Evolutionary conservation across 2,113 vertebrate species (phyloP).

Genomic region (Dipodomys stephensi): DNA sequence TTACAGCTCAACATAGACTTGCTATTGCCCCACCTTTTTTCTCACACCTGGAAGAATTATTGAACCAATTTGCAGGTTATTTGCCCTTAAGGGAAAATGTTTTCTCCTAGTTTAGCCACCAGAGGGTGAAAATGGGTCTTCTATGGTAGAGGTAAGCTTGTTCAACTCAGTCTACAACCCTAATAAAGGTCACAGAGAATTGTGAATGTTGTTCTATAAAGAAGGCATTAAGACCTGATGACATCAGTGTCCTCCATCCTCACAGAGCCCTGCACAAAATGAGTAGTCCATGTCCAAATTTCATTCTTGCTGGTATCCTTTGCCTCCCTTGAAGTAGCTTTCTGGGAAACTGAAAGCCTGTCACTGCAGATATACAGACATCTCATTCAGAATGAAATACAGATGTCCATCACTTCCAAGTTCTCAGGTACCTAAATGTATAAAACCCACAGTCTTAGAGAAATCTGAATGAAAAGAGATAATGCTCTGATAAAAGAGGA

Average conservation of each 20-base stretch:
- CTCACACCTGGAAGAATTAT: neutral
- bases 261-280: neutral
- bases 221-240: neutral
- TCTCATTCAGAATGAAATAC: conserved; percentile 26
- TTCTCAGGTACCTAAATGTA: neutral
- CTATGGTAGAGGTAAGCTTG: neutral
- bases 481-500: neutral
- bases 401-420: neutral
- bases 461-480: conserved; percentile 50
- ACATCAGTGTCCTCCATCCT: neutral
- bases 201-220: neutral
- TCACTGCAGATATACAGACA: neutral
- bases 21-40: too few relatives aligned
- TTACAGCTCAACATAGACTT: neutral
- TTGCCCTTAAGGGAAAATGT: neutral
- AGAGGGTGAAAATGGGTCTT: conserved; percentile 66
- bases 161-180: neutral
- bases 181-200: neutral
- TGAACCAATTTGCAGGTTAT: neutral
- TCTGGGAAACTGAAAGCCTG: neutral
- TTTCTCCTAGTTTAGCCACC: conserved; percentile 52
- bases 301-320: neutral
- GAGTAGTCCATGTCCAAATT: neutral
- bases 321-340: neutral
- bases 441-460: neutral